These are phyloP conservation scores for Ageneiosus marmoratus DNA, from an alignment of 2,113 vertebrate species.

Conservation along the genomic window DNA sequence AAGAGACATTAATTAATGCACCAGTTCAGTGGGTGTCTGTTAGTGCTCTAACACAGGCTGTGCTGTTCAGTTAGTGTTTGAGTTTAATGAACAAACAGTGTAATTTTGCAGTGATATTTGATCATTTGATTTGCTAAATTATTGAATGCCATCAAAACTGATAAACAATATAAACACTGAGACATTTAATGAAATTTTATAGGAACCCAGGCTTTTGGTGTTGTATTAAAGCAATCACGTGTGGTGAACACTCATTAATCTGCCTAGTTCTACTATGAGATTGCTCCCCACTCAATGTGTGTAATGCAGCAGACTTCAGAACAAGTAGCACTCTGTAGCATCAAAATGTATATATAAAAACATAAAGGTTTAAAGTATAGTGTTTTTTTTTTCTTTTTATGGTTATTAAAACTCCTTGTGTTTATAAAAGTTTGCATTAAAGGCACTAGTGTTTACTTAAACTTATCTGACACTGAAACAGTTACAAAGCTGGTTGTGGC, in stretches of 20 bases:
- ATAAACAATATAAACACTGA: neutral
- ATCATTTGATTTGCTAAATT: neutral
- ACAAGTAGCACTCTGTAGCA: neutral
- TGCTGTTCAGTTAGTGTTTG: neutral
- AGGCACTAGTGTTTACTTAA: constrained; percentile 1
- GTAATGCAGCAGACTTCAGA: neutral
- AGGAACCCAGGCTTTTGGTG: neutral
- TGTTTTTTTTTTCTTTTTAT: neutral
- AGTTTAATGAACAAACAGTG: neutral
- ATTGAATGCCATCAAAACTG: neutral
- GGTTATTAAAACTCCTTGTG: neutral
- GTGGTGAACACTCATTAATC: neutral
- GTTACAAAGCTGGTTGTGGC: neutral
- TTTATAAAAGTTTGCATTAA: neutral
- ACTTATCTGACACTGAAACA: neutral
- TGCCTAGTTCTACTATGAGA: neutral
- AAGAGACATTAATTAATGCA: neutral
- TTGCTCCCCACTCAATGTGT: neutral
- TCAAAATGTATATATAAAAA: neutral
- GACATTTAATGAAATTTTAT: neutral
- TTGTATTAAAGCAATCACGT: neutral
- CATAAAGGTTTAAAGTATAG: neutral
- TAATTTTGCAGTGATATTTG: neutral
- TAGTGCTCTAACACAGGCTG: neutral
- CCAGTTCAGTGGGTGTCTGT: neutral